Conservation (phyloP, 2,888 invertebrate genomes). For the Lochmaea crataegi region DNA sequence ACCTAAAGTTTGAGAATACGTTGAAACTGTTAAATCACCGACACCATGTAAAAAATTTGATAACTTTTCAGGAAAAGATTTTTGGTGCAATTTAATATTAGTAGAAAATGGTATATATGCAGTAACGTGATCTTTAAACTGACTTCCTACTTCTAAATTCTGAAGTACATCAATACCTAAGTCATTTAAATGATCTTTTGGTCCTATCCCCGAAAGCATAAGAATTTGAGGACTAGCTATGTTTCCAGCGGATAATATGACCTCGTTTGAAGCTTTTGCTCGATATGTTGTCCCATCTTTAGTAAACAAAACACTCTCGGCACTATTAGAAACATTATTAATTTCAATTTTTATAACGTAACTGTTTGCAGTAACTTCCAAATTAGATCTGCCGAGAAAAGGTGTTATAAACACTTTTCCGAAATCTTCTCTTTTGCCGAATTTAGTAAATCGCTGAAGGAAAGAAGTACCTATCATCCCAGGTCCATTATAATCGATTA, state of each 20-base stretch:
- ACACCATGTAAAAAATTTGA: constrained; percentile 61
- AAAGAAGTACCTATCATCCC: constrained; percentile 73
- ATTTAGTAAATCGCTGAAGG: constrained; percentile 70
- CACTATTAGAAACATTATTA: constrained; percentile 69
- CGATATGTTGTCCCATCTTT: constrained; percentile 69
- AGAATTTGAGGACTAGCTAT: constrained; percentile 85
- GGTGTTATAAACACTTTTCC: constrained; percentile 81
- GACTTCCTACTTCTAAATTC: constrained; percentile 79
- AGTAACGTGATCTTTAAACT: constrained; percentile 82
- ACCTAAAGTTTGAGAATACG: constrained; percentile 14
- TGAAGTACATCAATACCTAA: constrained; percentile 71
- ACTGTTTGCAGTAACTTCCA: constrained; percentile 76
- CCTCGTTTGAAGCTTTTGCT: constrained; percentile 74
- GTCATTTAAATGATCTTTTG: constrained; percentile 69
- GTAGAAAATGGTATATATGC: constrained; percentile 75
- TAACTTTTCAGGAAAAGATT: constrained; percentile 64
- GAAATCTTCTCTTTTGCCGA: constrained; percentile 80
- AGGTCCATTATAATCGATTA: constrained; percentile 76
- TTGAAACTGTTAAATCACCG: constrained; percentile 27
- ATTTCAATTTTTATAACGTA: constrained; percentile 74
- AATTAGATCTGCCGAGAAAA: constrained; percentile 71
- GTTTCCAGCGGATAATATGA: constrained; percentile 82
- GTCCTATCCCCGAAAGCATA: constrained; percentile 85
- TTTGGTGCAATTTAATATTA: constrained; percentile 66
- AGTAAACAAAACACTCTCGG: constrained; percentile 69